Base-by-base conservation (phyloP, 2,113 vertebrate species). In the Phycodurus eques region DNA sequence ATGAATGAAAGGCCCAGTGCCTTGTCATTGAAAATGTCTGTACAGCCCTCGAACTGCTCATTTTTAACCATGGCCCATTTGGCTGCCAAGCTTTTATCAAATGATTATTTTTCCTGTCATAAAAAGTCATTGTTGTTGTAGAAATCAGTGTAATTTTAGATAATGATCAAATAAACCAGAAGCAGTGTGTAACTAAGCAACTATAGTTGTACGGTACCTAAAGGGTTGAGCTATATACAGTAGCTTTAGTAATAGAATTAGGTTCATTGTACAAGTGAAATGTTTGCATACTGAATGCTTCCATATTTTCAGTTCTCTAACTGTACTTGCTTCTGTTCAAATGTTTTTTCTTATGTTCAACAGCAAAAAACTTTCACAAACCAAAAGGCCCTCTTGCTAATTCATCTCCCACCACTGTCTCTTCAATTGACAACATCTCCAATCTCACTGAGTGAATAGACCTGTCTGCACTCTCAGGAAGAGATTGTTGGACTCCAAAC, bases 291-390 rank as follows among this genome's bases (percentile, higher is more conserved):
- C n/a, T 22, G 22, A 57, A 57, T 9, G 53, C 15, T 2, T 53
- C 17, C 1, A 53, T 4, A 44, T 46, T 46, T 46, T 12, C 12
- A 54, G 19, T 8, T 10, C 20, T 22, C 8, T 22, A 7, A 12
- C 11, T 12, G 11, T 22, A 22, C n/a, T 27, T n/a, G 57, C 57
- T 33, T 2, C 7, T 61, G 13, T 75, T 83, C 69, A 77, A 79
- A 81, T 83, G 80, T 75, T 68, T 83, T 70, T 72, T 42, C 69
- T 84, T 35, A 46, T 76, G 53, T 19, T 22, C 35, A 71, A 42
- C 56, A 72, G 70, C 68, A 73, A 64, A 84, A 0, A 13, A 47
- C 68, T 20, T 64, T 44, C 60, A 68, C 46, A 12, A 39, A 72
- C 35, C 63, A 62, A 68, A 39, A 60, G 15, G 70, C 51, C 8